Evolutionary conservation across 2,888 invertebrate species (phyloP).

Genomic region (Latheticus oryzae): DNA sequence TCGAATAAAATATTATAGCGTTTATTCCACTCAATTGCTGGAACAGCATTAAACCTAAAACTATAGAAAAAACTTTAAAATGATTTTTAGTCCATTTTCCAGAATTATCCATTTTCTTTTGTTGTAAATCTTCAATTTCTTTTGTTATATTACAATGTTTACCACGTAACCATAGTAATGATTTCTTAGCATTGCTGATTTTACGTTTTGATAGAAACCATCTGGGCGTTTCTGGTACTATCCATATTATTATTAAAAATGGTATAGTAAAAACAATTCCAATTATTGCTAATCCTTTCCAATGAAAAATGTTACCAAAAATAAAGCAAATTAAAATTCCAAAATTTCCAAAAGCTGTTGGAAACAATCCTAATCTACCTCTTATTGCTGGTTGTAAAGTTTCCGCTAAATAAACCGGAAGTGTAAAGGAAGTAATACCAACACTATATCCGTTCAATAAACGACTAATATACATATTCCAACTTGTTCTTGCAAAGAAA

Average conservation of each 20-base stretch:
- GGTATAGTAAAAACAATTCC: constrained; percentile 83
- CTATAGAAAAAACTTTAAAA: constrained; percentile 82
- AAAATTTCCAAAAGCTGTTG: constrained; percentile 88
- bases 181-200: constrained; percentile 78
- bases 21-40: constrained; percentile 96
- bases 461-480: constrained; percentile 83
- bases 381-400: constrained; percentile 91
- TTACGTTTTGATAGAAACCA: constrained; percentile 87
- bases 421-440: constrained; percentile 85
- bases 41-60: constrained; percentile 92
- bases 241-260: constrained; percentile 79
- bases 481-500: constrained; percentile 76
- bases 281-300: constrained; percentile 83
- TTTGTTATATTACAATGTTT: constrained; percentile 78
- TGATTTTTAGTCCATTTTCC: constrained; percentile 75
- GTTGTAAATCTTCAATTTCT: constrained; percentile 81
- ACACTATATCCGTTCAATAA: constrained; percentile 88
- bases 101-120: constrained; percentile 74
- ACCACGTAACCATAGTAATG: constrained; percentile 87
- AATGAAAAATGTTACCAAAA: constrained; percentile 81
- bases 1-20: constrained; percentile 94
- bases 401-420: constrained; percentile 94
- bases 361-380: constrained; percentile 87
- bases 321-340: constrained; percentile 84
- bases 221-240: constrained; percentile 93